Base-by-base conservation (phyloP, 2,113 vertebrate species). In the Rhadina sibilatrix region DNA sequence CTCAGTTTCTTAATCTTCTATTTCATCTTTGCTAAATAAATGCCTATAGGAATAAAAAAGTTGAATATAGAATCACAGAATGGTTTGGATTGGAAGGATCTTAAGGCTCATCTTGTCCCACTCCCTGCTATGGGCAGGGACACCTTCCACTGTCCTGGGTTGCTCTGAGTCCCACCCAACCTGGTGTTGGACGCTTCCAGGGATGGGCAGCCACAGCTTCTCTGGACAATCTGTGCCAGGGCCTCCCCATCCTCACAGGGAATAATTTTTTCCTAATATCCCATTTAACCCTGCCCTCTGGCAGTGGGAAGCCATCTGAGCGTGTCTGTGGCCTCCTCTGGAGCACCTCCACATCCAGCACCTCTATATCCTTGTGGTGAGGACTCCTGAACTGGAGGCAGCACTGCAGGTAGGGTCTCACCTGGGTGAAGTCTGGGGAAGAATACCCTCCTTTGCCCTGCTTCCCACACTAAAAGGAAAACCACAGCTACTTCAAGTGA, bases 81-180 rank as follows among this genome's bases (percentile, higher is more conserved):
- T 52, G 33, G 17, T 68, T 69, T 77, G 33, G 17, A 25, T 59
- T 68, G 27, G 22, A 68, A 33, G 46, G 23, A 38, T 15, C n/a
- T 70, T 61, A 28, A 69, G 69, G 28, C 25, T 7, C 52, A 42
- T 66, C 35, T 76, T 5, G 6, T 53, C n/a, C 52, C 9, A 35
- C 9, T 19, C 10, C 28, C 28, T 69, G 46, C 63, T 18, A 11
- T 27, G 54, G 33, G 38, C 54, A 69, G 22, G 33, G 33, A 24
- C 28, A 30, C 28, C 28, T 61, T 54, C 54, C 11, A 6, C 75
- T 16, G 4, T 12, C 11, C 40, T n/a, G 30, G 24, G 24, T 17
- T 54, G 40, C 49, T 71, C 35, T 14, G 12, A 70, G 33, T 10
- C 47, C 56, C 1, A 4, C 11, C 15, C n/a, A 53, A 0, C n/a